Evolutionary conservation across 2,888 invertebrate species (phyloP), one percentile per base, ranked within the genome.

Genomic region (Phymatocera aterrima): DNA sequence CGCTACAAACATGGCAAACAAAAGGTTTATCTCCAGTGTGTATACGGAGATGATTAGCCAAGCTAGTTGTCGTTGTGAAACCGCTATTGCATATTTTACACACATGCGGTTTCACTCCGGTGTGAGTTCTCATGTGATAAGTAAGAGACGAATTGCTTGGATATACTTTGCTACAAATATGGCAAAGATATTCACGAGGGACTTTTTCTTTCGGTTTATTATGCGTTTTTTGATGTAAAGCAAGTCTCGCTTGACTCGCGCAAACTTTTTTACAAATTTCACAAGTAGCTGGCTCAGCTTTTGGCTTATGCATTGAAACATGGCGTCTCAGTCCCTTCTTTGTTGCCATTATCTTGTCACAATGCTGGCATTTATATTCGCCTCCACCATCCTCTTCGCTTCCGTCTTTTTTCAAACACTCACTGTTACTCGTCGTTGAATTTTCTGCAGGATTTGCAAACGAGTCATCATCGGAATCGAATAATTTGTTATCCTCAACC

Each of bases 41-140:
- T 81, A 90, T 90, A 48, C 90, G 85, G 60, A 89, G 90, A 61
- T 90, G 90, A 83, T 90, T 90, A 0, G 90, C 90, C 31, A 90
- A 77, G 78, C 90, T 90, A 15, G 90, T 90, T 0, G 90, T 90
- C 1, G 90, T 90, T 5, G 90, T 90, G 65, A 90, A 90, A 46
- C 90, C 90, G 79, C 90, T 90, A 77, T 90, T 90, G 48, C 90
- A 90, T 5, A 85, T 90, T 82, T 90, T 90, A 79, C 90, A 90
- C 43, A 90, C 90, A 24, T 90, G 90, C 2, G 90, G 90, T 65
- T 90, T 90, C 0, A 90, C 85, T 3, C 90, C 90, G 2, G 90
- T 88, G 75, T 90, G 90, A 31, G 90, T 90, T 64, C 90, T 87
- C 90, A 90, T 90, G 79, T 90, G 90, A 82, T 90, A 90, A 1